phyloP scores from a whole-genome alignment of 2,797 vertebrate species.

The Harpagifer antarcticus region DNA sequence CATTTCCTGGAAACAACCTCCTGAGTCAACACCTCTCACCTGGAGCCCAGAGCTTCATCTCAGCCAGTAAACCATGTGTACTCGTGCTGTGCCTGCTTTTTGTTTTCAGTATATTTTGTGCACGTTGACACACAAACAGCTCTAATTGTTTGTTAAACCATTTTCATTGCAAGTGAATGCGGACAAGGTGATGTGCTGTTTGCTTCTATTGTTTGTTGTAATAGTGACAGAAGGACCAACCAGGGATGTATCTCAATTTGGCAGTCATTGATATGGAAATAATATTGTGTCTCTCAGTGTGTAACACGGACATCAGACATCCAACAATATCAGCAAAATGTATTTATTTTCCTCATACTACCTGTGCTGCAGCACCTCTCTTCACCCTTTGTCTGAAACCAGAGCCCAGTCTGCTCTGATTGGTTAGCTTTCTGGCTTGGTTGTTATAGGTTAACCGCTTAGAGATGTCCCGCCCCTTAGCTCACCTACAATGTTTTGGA shows the following conservation, averaged over 20 bases:
- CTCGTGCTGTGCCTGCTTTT: background rate
- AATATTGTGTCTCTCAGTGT: constrained; percentile 18
- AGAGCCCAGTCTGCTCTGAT: too few relatives aligned
- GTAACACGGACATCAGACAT: constrained; percentile 9
- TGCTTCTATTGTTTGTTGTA: constrained; percentile 10
- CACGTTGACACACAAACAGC: background rate
- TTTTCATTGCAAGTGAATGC: background rate
- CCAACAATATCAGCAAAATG: constrained; percentile 6
- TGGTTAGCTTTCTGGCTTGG: too few relatives aligned
- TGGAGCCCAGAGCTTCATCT: constrained; percentile 15
- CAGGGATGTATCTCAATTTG: constrained; percentile 21
- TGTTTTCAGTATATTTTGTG: background rate
- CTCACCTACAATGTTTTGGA: too few relatives aligned
- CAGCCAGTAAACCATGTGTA: constrained; percentile 9
- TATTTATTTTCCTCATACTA: too few relatives aligned
- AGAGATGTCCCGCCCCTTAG: too few relatives aligned
- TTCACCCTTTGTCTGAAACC: too few relatives aligned
- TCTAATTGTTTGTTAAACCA: background rate
- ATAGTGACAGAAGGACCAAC: constrained; percentile 1
- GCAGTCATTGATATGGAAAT: constrained; percentile 23
- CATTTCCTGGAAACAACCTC: constrained; percentile 42
- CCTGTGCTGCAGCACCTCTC: too few relatives aligned
- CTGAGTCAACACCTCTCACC: constrained; percentile 17
- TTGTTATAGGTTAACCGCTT: too few relatives aligned
- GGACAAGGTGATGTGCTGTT: background rate